Base-by-base conservation (phyloP, 2,797 vertebrate species). In the Labeo calbasu region DNA sequence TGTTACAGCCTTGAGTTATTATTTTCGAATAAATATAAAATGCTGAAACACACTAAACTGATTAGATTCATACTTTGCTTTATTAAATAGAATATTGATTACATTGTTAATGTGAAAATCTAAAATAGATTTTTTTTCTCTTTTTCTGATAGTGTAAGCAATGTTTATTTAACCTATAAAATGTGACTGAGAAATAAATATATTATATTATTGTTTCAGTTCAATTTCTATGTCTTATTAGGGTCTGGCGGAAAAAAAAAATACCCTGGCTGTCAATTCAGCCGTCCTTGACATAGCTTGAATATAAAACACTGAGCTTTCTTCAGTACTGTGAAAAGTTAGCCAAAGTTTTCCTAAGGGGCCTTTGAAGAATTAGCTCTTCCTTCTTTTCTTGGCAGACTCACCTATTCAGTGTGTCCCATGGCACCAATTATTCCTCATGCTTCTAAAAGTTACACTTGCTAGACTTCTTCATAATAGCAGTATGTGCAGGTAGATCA, bases 321-420 rank as follows among this genome's bases (percentile, higher is more conserved):
- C 19, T 57, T 59, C 43, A 21, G 76, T 59, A 83, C 21, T 36
- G 28, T 59, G 36, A 70, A 79, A 79, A 69, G 61, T 77, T 83
- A 59, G 36, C 40, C 9, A 25, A 63, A 48, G 53, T 61, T 61
- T 69, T 78, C 75, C 65, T 59, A 13, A 36, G 55, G 55, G 66
- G 65, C 65, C 28, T 71, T 70, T 84, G 66, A 84, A 78, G 75
- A 84, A 84, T 84, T 78, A 78, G 75, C 51, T 84, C 25, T 69
- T 84, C 23, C 23, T 78, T 84, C 65, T 32, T 70, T 77, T 77
- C 82, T 78, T 78, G 51, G 75, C 51, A 78, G 75, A 84, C 25
- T 75, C 75, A 25, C 77, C 59, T 79, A 73, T 75, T 63, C 61
- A 51, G 32, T 46, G 36, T 15, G n/a, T 71, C 77, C 75, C 75